Conservation (phyloP, 2,888 invertebrate genomes). For the Rotaria sp. region DNA sequence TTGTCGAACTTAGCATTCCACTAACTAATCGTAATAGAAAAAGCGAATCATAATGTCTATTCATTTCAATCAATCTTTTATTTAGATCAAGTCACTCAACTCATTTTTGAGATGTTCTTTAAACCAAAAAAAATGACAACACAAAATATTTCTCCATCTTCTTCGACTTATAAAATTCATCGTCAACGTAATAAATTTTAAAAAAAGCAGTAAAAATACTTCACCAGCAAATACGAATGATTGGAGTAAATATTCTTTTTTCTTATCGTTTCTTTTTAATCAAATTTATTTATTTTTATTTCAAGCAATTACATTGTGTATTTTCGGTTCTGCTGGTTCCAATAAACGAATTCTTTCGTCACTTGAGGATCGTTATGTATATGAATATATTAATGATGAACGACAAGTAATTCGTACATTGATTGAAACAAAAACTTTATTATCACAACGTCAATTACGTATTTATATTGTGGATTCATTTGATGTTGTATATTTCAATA, state of each 20-base stretch:
- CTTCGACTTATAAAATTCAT: not conserved
- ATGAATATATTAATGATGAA: slow-evolving; percentile 8
- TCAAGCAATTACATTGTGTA: not conserved
- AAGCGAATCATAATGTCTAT: not conserved
- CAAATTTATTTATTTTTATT: not conserved
- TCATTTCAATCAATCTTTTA: not conserved
- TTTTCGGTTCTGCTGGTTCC: not conserved
- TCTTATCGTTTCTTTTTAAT: no score
- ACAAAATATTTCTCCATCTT: not conserved
- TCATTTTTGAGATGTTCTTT: not conserved
- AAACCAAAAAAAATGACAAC: not conserved
- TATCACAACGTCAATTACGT: not conserved
- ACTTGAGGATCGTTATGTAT: not conserved
- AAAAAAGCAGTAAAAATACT: not conserved
- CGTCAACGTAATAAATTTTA: not conserved
- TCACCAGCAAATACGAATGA: not conserved
- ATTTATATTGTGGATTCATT: slow-evolving; percentile 13
- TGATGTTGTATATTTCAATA: slow-evolving; percentile 24
- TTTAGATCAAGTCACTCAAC: not conserved
- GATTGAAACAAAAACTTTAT: not conserved
- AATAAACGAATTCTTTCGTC: not conserved
- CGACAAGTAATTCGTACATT: not conserved
- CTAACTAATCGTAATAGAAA: not conserved
- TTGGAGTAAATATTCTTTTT: slow-evolving; percentile 1
- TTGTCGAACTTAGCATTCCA: no score